Conservation (phyloP, 2,113 vertebrate species). For the Epinephelus lanceolatus region DNA sequence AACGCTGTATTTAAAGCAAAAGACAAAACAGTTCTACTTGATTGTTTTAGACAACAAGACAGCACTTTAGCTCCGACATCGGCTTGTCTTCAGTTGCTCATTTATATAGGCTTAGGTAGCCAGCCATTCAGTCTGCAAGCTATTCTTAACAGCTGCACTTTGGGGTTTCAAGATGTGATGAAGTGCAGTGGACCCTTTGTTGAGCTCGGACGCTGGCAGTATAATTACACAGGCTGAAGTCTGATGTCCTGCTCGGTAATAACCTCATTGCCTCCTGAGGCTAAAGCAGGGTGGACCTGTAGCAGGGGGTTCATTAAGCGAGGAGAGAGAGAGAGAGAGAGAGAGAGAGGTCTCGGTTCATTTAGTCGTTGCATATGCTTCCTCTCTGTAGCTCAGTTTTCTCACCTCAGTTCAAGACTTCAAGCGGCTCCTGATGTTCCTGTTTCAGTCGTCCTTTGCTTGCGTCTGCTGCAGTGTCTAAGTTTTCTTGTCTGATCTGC, state of each 20-base stretch:
- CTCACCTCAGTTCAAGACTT: conserved; percentile 3
- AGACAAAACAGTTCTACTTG: background rate
- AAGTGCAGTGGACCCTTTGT: conserved; percentile 53
- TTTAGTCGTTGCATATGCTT: conserved; percentile 25
- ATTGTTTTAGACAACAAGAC: conserved; percentile 18
- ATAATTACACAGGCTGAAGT: conserved; percentile 73
- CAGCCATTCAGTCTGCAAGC: conserved; percentile 35
- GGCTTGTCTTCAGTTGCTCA: conserved; percentile 17
- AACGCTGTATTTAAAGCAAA: background rate
- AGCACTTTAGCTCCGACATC: conserved; percentile 15
- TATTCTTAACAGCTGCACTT: conserved; percentile 67
- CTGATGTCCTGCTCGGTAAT: conserved; percentile 61
- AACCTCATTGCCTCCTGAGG: conserved; percentile 55
- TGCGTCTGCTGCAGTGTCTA: background rate
- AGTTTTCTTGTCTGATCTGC: conserved; percentile 31
- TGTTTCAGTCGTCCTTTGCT: background rate
- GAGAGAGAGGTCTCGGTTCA: conserved; percentile 8
- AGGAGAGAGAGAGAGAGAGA: conserved; percentile 17
- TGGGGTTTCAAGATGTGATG: conserved; percentile 56
- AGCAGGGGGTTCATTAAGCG: conserved; percentile 50
- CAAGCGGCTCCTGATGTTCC: background rate
- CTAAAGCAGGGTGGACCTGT: conserved; percentile 46
- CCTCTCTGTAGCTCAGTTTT: conserved; percentile 7
- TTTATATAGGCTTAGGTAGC: conserved; percentile 19
- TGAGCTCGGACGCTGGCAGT: conserved; percentile 48